Percentiles rank a stretch among this genome's conserved stretches.
Evolutionary conservation across 2,888 invertebrate species (phyloP).

Genomic region (Amblyjoppa fuscipennis): DNA sequence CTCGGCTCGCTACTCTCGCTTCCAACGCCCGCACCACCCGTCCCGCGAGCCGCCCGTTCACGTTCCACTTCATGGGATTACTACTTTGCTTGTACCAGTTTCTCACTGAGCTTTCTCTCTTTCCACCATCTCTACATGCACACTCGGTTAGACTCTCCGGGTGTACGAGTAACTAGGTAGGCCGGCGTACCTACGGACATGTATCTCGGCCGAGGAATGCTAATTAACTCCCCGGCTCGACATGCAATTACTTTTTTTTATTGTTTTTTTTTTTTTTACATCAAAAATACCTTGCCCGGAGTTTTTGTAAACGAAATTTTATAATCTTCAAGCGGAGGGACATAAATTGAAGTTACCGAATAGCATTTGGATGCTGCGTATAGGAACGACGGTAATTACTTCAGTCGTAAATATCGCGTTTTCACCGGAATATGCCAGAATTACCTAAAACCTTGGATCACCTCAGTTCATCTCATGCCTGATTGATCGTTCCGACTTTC

Average conservation of each 20-base stretch:
- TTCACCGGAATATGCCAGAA: too few relatives aligned
- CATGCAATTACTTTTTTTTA: background rate
- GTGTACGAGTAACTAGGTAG: background rate
- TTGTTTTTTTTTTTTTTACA: background rate
- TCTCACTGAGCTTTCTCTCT: slow-evolving; percentile 46
- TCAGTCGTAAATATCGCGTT: too few relatives aligned
- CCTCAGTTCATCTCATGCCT: too few relatives aligned
- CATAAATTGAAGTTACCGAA: background rate
- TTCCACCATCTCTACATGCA: slow-evolving; percentile 4
- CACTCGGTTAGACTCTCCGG: slow-evolving; percentile 8
- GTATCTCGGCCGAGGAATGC: slow-evolving; percentile 16
- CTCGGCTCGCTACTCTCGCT: background rate
- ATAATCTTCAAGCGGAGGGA: background rate
- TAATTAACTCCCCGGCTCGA: slow-evolving; percentile 22
- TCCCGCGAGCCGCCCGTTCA: slow-evolving; percentile 20
- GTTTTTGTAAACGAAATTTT: background rate
- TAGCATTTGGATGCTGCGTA: too few relatives aligned
- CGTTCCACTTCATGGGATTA: slow-evolving; percentile 56
- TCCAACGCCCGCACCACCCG: background rate
- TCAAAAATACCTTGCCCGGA: background rate
- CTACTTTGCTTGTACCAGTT: slow-evolving; percentile 54
- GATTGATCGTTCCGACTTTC: background rate
- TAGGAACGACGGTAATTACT: too few relatives aligned
- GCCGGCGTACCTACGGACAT: slow-evolving; percentile 11
- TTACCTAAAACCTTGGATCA: background rate